Conservation (phyloP, 1,140 invertebrate species). For the Cotesia glomerata region DNA sequence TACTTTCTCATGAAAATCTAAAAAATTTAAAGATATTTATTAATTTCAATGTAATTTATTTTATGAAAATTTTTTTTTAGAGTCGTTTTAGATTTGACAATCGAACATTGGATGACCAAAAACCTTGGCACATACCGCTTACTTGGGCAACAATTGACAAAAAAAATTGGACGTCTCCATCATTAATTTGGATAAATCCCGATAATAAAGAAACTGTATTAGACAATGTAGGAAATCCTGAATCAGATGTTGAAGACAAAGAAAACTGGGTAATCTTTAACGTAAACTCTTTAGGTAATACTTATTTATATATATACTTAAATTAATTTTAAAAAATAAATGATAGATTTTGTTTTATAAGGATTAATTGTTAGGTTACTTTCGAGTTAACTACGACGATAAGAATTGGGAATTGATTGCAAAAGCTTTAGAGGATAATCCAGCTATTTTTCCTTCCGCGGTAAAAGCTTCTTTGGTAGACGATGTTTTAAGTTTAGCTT, state of each 20-base stretch:
- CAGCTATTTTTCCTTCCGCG: slow-evolving; percentile 62
- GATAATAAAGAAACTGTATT: slow-evolving; percentile 39
- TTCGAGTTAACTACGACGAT: slow-evolving; percentile 70
- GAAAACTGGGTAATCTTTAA: slow-evolving; percentile 66
- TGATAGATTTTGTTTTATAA: slow-evolving; percentile 37
- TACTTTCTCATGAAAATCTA: not conserved
- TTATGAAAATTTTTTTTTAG: too few species aligned
- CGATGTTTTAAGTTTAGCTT: slow-evolving; percentile 64
- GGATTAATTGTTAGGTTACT: slow-evolving; percentile 62
- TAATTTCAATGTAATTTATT: not conserved
- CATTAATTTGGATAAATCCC: slow-evolving; percentile 49
- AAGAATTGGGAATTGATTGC: slow-evolving; percentile 68
- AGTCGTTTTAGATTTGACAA: slow-evolving; percentile 41
- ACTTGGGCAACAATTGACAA: slow-evolving; percentile 55
- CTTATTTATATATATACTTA: slow-evolving; percentile 4
- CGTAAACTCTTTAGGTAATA: slow-evolving; percentile 61
- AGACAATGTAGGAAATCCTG: slow-evolving; percentile 22
- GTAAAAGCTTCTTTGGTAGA: slow-evolving; percentile 69
- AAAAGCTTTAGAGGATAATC: slow-evolving; percentile 56
- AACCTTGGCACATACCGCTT: slow-evolving; percentile 66
- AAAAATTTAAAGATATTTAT: slow-evolving; percentile 18
- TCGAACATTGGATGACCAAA: slow-evolving; percentile 23
- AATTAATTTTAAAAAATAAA: slow-evolving; percentile 1
- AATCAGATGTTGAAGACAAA: slow-evolving; percentile 17
- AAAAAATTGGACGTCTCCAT: slow-evolving; percentile 42